Base-by-base conservation (phyloP, 2,888 invertebrate species). In the Sepioteuthis lessoniana region DNA sequence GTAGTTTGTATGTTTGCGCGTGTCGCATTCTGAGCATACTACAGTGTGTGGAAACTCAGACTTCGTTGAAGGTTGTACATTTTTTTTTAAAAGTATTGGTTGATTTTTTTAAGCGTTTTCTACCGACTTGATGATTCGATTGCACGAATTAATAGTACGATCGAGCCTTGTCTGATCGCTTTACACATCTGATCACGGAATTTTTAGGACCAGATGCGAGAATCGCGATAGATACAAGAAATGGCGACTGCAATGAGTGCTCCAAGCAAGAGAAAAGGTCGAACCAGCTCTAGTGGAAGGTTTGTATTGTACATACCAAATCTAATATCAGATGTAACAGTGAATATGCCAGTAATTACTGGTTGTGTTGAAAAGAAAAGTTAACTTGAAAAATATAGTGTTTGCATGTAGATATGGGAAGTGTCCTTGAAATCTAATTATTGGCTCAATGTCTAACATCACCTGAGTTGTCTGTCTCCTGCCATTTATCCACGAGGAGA, bases 1-100 rank as follows among this genome's bases (percentile, higher is more conserved):
- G n/a, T 47, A 42, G 38, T 92, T 37, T 92, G 42, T 92, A 92
- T 31, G 46, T n/a, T 42, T 92, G 46, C 92, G 92, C 92, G n/a
- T 92, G 92, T 92, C 92, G 92, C 92, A 92, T 92, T 47, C 92
- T 92, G 38, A 92, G 92, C 92, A 46, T 92, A 92, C 42, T 92
- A 92, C 47, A 47, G 92, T n/a, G 91, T 91, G 91, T 38, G 46
- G 76, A 76, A 55, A 35, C 76, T 76, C 76, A 76, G 76, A 76
- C 76, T 76, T 76, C n/a, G n/a, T 76, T 76, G 76, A 76, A 76
- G n/a, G 76, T 76, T 76, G 76, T 76, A 76, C 76, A 76, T 76
- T 55, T 55, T 50, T 47, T 47, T 55, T 55, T 76, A n/a, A 76
- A 55, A 76, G 35, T 76, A 76, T 76, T 76, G 76, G 35, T 76